phyloP scores from a whole-genome alignment of 1,140 invertebrate genomes.

The Sarcophaga peregrina region DNA sequence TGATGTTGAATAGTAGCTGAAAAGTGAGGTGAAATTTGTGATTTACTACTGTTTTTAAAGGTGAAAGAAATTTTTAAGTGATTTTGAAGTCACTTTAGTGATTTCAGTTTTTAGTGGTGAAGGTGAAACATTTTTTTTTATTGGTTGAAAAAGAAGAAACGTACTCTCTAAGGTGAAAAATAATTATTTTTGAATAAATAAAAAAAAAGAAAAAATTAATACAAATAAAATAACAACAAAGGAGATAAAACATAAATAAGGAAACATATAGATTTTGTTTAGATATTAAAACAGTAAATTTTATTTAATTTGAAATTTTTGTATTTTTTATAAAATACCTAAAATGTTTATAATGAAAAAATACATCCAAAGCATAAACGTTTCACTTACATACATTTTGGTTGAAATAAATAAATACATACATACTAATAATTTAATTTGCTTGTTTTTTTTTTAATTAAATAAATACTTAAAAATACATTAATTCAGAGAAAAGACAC shows the following conservation, averaged over 20 bases:
- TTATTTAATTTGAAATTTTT: background rate
- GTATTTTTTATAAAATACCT: background rate
- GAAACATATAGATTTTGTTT: background rate
- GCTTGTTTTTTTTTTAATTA: background rate
- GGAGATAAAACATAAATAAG: too few species aligned
- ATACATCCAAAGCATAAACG: constrained; percentile 34
- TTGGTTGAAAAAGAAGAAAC: constrained; percentile 24
- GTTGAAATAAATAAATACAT: constrained; percentile 10
- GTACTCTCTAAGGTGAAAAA: constrained; percentile 11
- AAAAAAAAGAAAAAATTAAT: background rate
- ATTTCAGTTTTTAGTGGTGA: constrained; percentile 15
- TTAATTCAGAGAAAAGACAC: constrained; percentile 2
- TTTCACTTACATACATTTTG: constrained; percentile 36
- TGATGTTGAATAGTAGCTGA: constrained; percentile 29
- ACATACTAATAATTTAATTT: constrained; percentile 17
- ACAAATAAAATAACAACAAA: too few species aligned
- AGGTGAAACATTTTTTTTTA: constrained; percentile 13
- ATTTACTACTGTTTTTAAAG: constrained; percentile 23
- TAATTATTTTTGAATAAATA: background rate
- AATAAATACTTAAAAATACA: constrained; percentile 33
- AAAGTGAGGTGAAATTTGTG: constrained; percentile 30
- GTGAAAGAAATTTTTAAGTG: constrained; percentile 16
- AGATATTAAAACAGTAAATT: background rate
- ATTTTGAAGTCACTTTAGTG: background rate
- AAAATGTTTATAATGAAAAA: constrained; percentile 29